Evolutionary conservation across 2,888 invertebrate genomes (phyloP).

Genomic region (Scotopteryx bipunctaria): DNA sequence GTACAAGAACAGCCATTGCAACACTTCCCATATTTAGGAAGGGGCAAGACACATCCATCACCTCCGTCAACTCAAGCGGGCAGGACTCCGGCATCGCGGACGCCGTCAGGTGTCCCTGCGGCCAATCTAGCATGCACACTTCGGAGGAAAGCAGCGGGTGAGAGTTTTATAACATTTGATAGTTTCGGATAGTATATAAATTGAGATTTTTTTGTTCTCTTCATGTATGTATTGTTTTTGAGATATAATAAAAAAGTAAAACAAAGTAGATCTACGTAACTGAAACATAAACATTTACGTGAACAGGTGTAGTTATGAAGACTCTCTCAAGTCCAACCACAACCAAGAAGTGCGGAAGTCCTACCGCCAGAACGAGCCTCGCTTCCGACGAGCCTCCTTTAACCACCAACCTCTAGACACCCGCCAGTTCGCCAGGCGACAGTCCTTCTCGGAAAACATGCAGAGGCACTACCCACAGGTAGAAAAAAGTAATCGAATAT

Average conservation of each 20-base stretch:
- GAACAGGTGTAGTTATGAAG: conserved; percentile 91
- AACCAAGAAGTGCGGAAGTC: conserved; percentile 63
- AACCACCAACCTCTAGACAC: conserved; percentile 65
- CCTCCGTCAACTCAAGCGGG: conserved; percentile 91
- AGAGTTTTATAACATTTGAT: too few relatives aligned
- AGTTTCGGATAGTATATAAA: too few relatives aligned
- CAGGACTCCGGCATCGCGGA: conserved; percentile 91
- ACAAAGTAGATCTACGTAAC: too few relatives aligned
- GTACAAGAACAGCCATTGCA: conserved; percentile 10
- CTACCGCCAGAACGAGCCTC: conserved; percentile 56
- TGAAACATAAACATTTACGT: conserved; percentile 40
- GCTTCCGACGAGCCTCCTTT: conserved; percentile 71
- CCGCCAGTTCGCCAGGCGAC: conserved; percentile 60
- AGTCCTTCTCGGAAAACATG: conserved; percentile 75
- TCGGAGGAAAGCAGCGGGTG: conserved; percentile 89
- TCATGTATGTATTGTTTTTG: too few relatives aligned
- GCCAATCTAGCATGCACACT: conserved; percentile 86
- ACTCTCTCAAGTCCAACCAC: conserved; percentile 88
- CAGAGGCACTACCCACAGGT: conserved; percentile 68
- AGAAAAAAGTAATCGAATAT: conserved; percentile 57
- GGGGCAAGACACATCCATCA: conserved; percentile 88
- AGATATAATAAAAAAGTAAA: too few relatives aligned
- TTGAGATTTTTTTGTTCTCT: too few relatives aligned
- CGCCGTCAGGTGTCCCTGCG: conserved; percentile 84
- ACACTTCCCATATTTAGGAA: conserved; percentile 57